Evolutionary conservation across 1,140 invertebrate genomes (phyloP).

Genomic region (Zaprionus vittiger): DNA sequence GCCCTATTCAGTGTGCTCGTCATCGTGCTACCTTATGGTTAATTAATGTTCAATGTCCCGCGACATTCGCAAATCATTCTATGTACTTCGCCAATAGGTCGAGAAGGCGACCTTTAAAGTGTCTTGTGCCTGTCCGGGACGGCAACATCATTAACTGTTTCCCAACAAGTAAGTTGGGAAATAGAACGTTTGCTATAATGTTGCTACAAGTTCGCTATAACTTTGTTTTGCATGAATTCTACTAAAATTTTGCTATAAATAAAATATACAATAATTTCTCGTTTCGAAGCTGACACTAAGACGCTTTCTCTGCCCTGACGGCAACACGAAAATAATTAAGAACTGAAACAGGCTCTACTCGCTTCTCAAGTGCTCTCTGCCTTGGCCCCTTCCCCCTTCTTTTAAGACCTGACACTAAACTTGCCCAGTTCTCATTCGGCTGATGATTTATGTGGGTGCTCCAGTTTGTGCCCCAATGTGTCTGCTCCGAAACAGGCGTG

Average conservation of each 20-base stretch:
- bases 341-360: not conserved
- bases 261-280: not conserved
- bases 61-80: constrained; percentile 56
- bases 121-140: not conserved
- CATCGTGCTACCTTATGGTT: constrained; percentile 54
- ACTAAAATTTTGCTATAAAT: not conserved
- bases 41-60: constrained; percentile 63
- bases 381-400: no score
- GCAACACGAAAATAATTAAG: constrained; percentile 3
- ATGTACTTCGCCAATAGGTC: constrained; percentile 4
- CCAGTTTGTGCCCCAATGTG: not conserved
- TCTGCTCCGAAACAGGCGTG: not conserved
- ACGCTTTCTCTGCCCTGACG: not conserved
- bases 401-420: not conserved
- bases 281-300: not conserved
- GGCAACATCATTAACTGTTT: not conserved
- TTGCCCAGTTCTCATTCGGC: not conserved
- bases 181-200: not conserved
- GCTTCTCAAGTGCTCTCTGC: not conserved
- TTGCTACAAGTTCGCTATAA: not conserved
- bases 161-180: not conserved
- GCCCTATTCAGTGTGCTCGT: constrained; percentile 1
- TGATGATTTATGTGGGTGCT: constrained; percentile 4
- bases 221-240: not conserved
- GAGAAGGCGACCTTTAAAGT: not conserved